phyloP scores from a whole-genome alignment of 2,888 invertebrate species.

The Chydorus sphaericus region DNA sequence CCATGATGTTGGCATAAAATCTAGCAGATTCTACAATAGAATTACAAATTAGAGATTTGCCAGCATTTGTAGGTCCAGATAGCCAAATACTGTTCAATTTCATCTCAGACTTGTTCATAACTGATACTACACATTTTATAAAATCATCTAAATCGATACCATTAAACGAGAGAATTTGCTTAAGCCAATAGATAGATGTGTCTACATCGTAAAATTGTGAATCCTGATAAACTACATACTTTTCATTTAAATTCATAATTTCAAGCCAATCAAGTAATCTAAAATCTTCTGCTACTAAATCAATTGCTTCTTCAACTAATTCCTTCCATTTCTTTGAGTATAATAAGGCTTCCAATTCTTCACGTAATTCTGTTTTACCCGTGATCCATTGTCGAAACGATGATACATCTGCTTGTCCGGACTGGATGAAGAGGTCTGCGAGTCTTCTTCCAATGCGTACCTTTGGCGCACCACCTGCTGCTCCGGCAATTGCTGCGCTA shows the following conservation, averaged over 20 bases:
- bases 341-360: neutral
- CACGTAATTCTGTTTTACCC: neutral
- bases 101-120: neutral
- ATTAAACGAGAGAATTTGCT: neutral
- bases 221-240: neutral
- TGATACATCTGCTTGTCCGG: neutral
- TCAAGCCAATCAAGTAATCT: neutral
- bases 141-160: neutral
- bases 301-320: neutral
- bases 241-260: neutral
- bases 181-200: neutral
- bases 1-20: neutral
- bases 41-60: neutral
- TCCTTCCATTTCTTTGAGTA: neutral
- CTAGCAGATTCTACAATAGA: neutral
- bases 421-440: conserved; percentile 1
- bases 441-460: neutral
- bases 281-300: neutral
- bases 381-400: neutral
- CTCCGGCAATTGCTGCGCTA: neutral
- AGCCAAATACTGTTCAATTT: neutral
- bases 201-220: neutral
- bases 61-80: neutral
- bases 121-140: neutral
- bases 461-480: neutral